Conservation (phyloP, 2,888 invertebrate species). For the Drosophila niveifrons region DNA sequence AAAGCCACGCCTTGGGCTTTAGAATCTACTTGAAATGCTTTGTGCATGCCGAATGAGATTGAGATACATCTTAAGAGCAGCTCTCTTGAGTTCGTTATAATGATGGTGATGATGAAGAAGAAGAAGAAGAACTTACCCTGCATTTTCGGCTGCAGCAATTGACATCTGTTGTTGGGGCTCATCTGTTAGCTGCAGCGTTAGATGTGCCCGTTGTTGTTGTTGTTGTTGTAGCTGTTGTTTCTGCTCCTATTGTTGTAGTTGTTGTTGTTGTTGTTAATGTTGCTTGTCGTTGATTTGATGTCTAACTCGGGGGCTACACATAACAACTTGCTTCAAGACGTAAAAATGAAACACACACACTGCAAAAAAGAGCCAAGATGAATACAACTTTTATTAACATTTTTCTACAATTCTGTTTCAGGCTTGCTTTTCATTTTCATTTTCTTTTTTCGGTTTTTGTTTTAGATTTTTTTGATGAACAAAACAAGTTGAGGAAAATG, state of each 20-base stretch:
- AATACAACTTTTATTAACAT: slow-evolving; percentile 62
- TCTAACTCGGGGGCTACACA: slow-evolving; percentile 49
- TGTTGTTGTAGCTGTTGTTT: slow-evolving; percentile 37
- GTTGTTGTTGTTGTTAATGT: slow-evolving; percentile 26
- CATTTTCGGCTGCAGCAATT: slow-evolving; percentile 86
- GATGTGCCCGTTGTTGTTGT: slow-evolving; percentile 83
- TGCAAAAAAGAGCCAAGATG: slow-evolving; percentile 44
- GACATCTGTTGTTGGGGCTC: slow-evolving; percentile 86
- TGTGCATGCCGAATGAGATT: neutral
- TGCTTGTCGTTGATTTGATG: slow-evolving; percentile 44
- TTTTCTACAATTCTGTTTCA: slow-evolving; percentile 42
- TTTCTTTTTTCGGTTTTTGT: slow-evolving; percentile 30
- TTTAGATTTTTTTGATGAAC: slow-evolving; percentile 49
- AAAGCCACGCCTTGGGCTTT: neutral
- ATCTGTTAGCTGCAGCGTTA: slow-evolving; percentile 85
- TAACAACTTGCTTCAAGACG: slow-evolving; percentile 57
- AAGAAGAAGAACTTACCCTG: slow-evolving; percentile 83
- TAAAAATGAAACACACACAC: slow-evolving; percentile 70
- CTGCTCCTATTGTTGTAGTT: slow-evolving; percentile 5
- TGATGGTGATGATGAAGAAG: no score
- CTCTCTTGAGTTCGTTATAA: neutral
- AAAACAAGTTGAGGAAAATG: slow-evolving; percentile 60
- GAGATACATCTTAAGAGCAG: neutral
- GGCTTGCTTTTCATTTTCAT: slow-evolving; percentile 53
- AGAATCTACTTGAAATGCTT: neutral